phyloP scores from a whole-genome alignment of 2,888 invertebrate genomes.

The Parascotia fuliginaria region DNA sequence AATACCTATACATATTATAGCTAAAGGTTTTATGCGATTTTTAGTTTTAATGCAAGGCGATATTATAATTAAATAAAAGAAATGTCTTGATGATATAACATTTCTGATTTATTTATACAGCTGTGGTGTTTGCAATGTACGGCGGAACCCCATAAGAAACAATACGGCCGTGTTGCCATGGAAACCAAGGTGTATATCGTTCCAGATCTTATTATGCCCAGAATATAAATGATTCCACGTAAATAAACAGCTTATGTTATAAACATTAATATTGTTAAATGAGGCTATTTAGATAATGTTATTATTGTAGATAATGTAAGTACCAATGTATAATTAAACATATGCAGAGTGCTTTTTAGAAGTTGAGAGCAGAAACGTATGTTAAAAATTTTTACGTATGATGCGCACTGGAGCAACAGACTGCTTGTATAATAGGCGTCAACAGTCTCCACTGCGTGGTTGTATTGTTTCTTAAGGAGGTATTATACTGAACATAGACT shows the following conservation, averaged over 20 bases:
- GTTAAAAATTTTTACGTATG: no score
- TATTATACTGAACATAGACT: background rate
- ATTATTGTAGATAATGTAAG: no score
- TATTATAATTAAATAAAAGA: constrained; percentile 16
- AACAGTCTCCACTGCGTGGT: constrained; percentile 47
- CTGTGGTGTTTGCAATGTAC: constrained; percentile 49
- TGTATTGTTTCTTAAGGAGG: constrained; percentile 66
- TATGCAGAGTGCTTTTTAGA: no score
- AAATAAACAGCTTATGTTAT: background rate
- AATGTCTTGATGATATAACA: constrained; percentile 25
- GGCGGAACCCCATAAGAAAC: constrained; percentile 62
- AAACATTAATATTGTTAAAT: background rate
- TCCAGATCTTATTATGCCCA: constrained; percentile 41
- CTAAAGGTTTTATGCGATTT: constrained; percentile 2
- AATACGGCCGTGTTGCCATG: constrained; percentile 58
- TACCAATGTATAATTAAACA: no score
- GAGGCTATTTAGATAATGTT: no score
- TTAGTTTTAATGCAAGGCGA: constrained; percentile 31
- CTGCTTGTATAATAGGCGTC: background rate
- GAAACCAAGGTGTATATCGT: constrained; percentile 69
- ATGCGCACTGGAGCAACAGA: no score
- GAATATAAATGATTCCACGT: background rate
- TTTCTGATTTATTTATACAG: constrained; percentile 65
- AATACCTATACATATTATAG: no score
- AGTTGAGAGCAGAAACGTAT: no score